phyloP scores from a whole-genome alignment of 1,140 invertebrate genomes.

The Pararge aegeria region DNA sequence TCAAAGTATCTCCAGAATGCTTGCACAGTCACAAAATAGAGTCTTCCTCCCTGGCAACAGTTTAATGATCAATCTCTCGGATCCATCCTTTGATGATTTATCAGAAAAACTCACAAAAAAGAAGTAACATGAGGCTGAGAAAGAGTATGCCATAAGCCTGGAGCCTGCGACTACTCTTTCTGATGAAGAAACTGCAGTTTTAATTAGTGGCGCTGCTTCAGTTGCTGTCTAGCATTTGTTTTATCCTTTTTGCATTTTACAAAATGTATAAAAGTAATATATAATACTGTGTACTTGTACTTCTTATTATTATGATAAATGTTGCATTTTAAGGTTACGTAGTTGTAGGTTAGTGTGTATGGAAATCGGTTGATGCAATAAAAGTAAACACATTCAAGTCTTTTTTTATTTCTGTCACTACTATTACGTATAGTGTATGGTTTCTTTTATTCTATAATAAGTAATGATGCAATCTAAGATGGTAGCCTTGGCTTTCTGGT shows the following conservation, averaged over 20 bases:
- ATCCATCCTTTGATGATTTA: slow-evolving; percentile 94
- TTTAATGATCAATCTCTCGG: slow-evolving; percentile 98
- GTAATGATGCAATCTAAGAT: too few species aligned
- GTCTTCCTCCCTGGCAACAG: slow-evolving; percentile 95
- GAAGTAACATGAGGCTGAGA: slow-evolving; percentile 82
- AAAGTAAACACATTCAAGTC: slow-evolving; percentile 25
- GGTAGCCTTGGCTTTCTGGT: too few species aligned
- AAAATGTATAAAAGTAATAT: slow-evolving; percentile 37
- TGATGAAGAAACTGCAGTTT: slow-evolving; percentile 56
- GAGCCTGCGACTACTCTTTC: slow-evolving; percentile 60
- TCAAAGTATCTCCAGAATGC: slow-evolving; percentile 98
- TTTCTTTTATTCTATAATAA: too few species aligned
- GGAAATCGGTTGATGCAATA: slow-evolving; percentile 46
- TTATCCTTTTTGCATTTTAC: slow-evolving; percentile 41
- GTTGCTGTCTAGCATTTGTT: slow-evolving; percentile 51
- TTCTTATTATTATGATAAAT: slow-evolving; percentile 29
- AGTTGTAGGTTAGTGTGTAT: slow-evolving; percentile 74
- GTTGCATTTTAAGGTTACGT: slow-evolving; percentile 73
- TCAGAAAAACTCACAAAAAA: slow-evolving; percentile 90
- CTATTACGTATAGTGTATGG: too few species aligned
- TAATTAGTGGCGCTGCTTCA: slow-evolving; percentile 65
- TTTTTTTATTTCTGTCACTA: neutral
- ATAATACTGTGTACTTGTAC: slow-evolving; percentile 25
- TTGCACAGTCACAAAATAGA: slow-evolving; percentile 96
- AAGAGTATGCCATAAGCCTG: slow-evolving; percentile 53